Percentiles rank a stretch among this genome's conserved stretches.
Conservation (phyloP, 2,113 vertebrate species). For the Syrmaticus mikado region DNA sequence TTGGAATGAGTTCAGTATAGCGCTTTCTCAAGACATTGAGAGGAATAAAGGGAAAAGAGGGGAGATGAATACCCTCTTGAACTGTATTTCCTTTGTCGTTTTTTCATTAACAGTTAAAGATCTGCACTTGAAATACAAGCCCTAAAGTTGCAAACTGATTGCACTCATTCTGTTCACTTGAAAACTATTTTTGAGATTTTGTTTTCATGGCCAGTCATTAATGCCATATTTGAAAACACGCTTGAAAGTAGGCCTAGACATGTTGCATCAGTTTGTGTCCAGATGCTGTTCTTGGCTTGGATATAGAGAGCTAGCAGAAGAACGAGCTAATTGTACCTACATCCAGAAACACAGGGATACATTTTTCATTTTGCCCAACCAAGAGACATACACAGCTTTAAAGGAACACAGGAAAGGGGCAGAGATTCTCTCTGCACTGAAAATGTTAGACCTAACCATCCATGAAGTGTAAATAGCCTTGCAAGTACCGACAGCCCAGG, state of each 20-base stretch:
- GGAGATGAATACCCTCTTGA: background rate
- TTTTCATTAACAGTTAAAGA: background rate
- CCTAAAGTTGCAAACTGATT: background rate
- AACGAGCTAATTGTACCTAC: background rate
- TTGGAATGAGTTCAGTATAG: background rate
- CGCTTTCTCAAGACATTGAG: background rate
- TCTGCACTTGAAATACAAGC: background rate
- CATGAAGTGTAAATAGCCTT: background rate
- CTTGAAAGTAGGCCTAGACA: background rate
- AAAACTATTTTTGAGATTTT: background rate
- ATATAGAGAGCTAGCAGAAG: background rate
- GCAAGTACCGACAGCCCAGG: background rate
- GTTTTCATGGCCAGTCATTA: background rate
- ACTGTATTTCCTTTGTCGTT: background rate
- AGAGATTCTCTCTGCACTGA: background rate
- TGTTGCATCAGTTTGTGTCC: background rate
- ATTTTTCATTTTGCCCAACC: background rate
- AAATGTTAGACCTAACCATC: background rate
- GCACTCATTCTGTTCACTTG: background rate
- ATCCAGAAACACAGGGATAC: rapidly evolving
- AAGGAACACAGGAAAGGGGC: background rate
- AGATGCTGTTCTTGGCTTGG: background rate
- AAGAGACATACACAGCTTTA: background rate
- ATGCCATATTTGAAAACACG: background rate
- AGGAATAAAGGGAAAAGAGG: background rate